These are phyloP conservation scores for Papilio elwesi DNA, from an alignment of 2,888 invertebrate species.

Conservation along the genomic window DNA sequence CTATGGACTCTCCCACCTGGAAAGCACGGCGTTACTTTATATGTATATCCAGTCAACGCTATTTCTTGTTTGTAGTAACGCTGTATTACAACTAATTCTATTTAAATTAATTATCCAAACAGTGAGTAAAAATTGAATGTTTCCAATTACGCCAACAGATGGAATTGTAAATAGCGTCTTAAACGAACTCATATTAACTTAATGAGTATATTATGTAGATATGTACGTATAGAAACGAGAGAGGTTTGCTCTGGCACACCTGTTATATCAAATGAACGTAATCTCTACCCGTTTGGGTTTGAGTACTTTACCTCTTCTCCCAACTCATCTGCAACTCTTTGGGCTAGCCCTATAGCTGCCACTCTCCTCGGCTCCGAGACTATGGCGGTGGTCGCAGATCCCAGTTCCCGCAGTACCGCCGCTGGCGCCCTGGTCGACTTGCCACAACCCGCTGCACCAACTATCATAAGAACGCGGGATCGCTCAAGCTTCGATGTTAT, in stretches of 20 bases:
- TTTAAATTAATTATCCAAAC: neutral
- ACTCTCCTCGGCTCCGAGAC: slow-evolving; percentile 88
- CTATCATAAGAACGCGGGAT: slow-evolving; percentile 84
- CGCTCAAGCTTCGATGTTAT: slow-evolving; percentile 80
- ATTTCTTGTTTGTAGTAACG: too few species aligned
- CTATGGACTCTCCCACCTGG: slow-evolving; percentile 86
- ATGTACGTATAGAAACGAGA: too few species aligned
- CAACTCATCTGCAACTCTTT: slow-evolving; percentile 86
- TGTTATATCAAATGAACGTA: too few species aligned
- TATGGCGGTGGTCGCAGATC: slow-evolving; percentile 81
- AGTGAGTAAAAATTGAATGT: too few species aligned
- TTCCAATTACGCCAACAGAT: neutral
- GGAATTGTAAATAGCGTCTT: neutral
- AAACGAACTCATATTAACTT: neutral
- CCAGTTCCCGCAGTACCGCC: slow-evolving; percentile 68
- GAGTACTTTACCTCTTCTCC: slow-evolving; percentile 77
- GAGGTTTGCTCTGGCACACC: too few species aligned
- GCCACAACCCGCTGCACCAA: slow-evolving; percentile 90
- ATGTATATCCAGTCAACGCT: too few species aligned
- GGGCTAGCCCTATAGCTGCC: slow-evolving; percentile 87
- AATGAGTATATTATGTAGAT: too few species aligned
- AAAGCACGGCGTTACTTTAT: slow-evolving; percentile 42
- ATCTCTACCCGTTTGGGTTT: too few species aligned
- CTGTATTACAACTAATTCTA: too few species aligned
- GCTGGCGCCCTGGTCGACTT: slow-evolving; percentile 89